phyloP scores from a whole-genome alignment of 2,797 vertebrate species.

The Gallinago stenura region DNA sequence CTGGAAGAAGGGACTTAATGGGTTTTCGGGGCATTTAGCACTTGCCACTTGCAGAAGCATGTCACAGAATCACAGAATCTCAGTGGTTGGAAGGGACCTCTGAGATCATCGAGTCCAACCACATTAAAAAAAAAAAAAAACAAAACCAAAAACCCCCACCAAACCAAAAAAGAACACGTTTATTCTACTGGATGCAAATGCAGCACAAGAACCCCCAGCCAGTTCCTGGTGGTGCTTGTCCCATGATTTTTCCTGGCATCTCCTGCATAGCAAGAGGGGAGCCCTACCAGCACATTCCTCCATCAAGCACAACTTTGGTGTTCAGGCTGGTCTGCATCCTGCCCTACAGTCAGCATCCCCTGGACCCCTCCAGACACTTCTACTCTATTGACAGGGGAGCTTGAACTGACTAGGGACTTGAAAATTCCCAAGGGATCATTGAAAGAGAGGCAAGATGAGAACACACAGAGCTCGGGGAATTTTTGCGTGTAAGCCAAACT shows the following conservation, averaged over 20 bases:
- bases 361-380: not conserved
- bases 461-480: not conserved
- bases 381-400: not conserved
- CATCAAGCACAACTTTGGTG: not conserved
- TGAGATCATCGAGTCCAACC: no score
- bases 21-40: not conserved
- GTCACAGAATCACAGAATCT: not conserved
- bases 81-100: no score
- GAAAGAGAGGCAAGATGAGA: not conserved
- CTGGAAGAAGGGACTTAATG: fast-evolving
- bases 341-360: not conserved
- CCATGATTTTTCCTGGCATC: not conserved
- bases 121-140: no score
- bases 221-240: not conserved
- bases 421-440: not conserved
- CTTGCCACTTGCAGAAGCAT: not conserved
- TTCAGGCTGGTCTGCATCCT: not conserved
- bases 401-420: not conserved
- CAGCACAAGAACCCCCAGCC: not conserved
- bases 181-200: not conserved
- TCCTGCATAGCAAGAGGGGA: not conserved
- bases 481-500: not conserved
- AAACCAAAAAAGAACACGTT: no score
- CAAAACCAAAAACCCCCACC: no score
- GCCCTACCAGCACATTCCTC: not conserved